A percentile compares a stretch with the other conserved stretches of the same genome.
These are phyloP conservation scores for Aphelinus atriplicis DNA, from an alignment of 1,140 invertebrate species.

Conservation along the genomic window DNA sequence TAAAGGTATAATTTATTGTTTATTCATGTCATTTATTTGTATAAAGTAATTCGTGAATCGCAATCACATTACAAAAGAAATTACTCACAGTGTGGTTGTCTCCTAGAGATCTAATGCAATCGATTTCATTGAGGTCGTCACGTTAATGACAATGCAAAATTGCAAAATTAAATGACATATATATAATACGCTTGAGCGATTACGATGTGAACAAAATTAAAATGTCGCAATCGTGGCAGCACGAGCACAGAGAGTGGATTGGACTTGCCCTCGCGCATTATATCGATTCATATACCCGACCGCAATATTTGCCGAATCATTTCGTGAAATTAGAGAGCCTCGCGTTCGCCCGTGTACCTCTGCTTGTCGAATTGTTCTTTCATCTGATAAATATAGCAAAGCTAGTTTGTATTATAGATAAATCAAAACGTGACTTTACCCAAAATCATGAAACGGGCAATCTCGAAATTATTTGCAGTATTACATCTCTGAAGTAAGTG, in stretches of 20 bases:
- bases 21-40: too few relatives aligned
- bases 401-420: conserved; percentile 7
- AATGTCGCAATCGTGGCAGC: conserved; percentile 15
- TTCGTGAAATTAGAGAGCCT: conserved; percentile 18
- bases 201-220: conserved; percentile 10
- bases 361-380: too few relatives aligned
- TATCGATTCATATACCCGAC: conserved; percentile 16
- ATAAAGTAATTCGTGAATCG: too few relatives aligned
- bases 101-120: too few relatives aligned
- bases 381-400: too few relatives aligned
- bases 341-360: not conserved
- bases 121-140: not conserved
- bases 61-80: too few relatives aligned
- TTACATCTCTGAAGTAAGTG: too few relatives aligned
- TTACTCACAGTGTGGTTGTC: too few relatives aligned
- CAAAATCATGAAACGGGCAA: not conserved
- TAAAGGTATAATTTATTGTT: too few relatives aligned
- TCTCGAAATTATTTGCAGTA: too few relatives aligned
- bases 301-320: conserved; percentile 29
- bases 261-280: conserved; percentile 7
- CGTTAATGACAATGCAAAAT: conserved; percentile 3
- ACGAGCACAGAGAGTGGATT: not conserved
- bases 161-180: not conserved
- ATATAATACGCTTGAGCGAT: not conserved
- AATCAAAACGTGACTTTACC: not conserved